Evolutionary conservation across 2,888 invertebrate genomes (phyloP).

Genomic region (Drosophila barbarae): DNA sequence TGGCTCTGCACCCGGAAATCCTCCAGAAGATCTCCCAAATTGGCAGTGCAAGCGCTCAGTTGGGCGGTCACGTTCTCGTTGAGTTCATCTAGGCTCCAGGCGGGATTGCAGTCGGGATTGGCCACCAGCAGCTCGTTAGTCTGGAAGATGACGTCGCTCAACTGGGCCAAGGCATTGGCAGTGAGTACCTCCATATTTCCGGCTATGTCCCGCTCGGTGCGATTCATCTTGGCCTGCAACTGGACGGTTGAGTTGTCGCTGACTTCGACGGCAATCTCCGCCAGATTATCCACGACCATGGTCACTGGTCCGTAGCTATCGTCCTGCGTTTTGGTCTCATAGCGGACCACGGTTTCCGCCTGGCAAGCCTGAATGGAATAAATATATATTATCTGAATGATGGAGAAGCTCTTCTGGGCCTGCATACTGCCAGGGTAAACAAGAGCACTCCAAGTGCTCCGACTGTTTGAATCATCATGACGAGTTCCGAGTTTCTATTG

Average conservation of each 20-base stretch:
- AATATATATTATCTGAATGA: background rate
- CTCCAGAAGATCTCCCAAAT: constrained; percentile 37
- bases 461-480: constrained; percentile 15
- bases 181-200: constrained; percentile 58
- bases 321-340: constrained; percentile 22
- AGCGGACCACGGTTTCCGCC: constrained; percentile 15
- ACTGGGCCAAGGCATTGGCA: constrained; percentile 50
- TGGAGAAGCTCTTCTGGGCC: background rate
- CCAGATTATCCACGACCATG: constrained; percentile 62
- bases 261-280: constrained; percentile 53
- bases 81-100: constrained; percentile 60
- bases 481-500: constrained; percentile 6
- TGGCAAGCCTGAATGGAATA: constrained; percentile 2
- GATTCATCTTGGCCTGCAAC: constrained; percentile 56
- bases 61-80: constrained; percentile 54
- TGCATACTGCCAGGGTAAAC: constrained; percentile 49
- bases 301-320: constrained; percentile 62
- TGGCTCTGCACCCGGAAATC: constrained; percentile 43
- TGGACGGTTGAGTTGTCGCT: constrained; percentile 54
- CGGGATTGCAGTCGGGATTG: constrained; percentile 58
- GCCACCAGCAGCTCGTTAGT: constrained; percentile 48
- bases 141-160: constrained; percentile 54
- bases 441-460: constrained; percentile 39
- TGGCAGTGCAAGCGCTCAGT: constrained; percentile 51
- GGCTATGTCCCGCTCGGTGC: constrained; percentile 36